Base-by-base conservation (phyloP, 1,140 invertebrate species). In the Choristoneura fumiferana region DNA sequence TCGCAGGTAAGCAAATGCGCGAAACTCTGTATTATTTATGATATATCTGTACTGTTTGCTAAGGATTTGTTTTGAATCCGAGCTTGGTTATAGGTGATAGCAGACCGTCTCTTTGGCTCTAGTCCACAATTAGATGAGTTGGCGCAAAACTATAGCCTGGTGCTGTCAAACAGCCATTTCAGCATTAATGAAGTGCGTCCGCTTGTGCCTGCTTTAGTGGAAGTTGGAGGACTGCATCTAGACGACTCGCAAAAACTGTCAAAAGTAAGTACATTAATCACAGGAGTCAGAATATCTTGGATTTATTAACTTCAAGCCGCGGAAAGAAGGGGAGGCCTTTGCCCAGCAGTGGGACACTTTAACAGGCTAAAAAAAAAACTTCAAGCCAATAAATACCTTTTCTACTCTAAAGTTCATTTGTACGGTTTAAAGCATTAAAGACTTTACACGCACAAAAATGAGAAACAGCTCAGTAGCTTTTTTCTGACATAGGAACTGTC, bases 101-200 rank as follows among this genome's bases (percentile, higher is more conserved):
- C 87, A 5, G 86, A 91, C 61, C 72, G 84, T 40, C 67, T 89
- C 14, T 90, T 92, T 63, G 89, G 86, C 8, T 64, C 73, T 0
- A 77, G 86, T 13, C 88, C 91, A 1, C 82, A 79, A 33, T 75
- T 93, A 13, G 86, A 90, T 0, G 82, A 88, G 6, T 78, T 94
- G 54, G 90, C 89, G 5, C 87, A 90, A 40, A 92, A 93, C 62
- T 91, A 92, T 3, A 93, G 91, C 67, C 68, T 93, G 39, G 87
- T 93, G 9, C 65, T 94, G 52, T 88, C 91, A 0, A 94, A 94
- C 63, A 92, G 91, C 12, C 92, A 94, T 75, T 92, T 91, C 64
- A 90, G 90, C 6, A 84, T 92, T 49, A 91, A 93, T 62, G 92
- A 92, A 77, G 90, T 92, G 1, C 78, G 91, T 33, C 91, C 93